Evolutionary conservation across 2,888 invertebrate genomes (phyloP).

Genomic region (Ophioninae sp.): DNA sequence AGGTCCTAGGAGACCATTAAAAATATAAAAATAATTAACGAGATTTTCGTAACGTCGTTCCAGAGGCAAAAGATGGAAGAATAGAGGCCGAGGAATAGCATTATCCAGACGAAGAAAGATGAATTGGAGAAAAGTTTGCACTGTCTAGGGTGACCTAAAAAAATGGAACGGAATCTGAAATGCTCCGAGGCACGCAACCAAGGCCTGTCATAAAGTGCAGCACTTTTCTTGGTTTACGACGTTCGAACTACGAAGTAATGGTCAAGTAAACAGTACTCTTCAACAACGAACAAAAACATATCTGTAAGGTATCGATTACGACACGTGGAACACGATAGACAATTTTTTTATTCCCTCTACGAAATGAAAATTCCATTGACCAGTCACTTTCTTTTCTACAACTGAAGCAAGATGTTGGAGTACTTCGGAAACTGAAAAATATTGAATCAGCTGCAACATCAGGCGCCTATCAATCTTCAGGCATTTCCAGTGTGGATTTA

Average conservation of each 20-base stretch:
- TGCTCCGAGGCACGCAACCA: not conserved
- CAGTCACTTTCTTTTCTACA: not conserved
- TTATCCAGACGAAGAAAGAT: not conserved
- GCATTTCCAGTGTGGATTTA: not conserved
- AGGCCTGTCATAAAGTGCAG: not conserved
- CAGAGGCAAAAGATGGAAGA: too few relatives aligned
- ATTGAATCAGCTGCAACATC: not conserved
- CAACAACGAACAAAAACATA: not conserved
- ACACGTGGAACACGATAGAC: not conserved
- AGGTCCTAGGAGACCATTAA: too few relatives aligned
- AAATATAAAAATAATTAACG: too few relatives aligned
- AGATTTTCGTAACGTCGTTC: too few relatives aligned
- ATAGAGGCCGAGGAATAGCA: too few relatives aligned
- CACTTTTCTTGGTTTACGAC: not conserved
- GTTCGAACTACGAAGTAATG: not conserved
- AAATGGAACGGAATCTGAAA: not conserved
- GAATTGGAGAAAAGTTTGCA: too few relatives aligned
- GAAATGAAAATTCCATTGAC: not conserved
- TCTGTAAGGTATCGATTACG: constrained; percentile 3
- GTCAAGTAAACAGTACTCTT: not conserved
- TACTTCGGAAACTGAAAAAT: not conserved
- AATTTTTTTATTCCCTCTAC: not conserved
- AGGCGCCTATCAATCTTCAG: not conserved
- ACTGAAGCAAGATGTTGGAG: not conserved
- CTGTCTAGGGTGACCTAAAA: not conserved